These are phyloP conservation scores for Eleutherodactylus coqui DNA, from an alignment of 2,797 vertebrate genomes.

Conservation along the genomic window DNA sequence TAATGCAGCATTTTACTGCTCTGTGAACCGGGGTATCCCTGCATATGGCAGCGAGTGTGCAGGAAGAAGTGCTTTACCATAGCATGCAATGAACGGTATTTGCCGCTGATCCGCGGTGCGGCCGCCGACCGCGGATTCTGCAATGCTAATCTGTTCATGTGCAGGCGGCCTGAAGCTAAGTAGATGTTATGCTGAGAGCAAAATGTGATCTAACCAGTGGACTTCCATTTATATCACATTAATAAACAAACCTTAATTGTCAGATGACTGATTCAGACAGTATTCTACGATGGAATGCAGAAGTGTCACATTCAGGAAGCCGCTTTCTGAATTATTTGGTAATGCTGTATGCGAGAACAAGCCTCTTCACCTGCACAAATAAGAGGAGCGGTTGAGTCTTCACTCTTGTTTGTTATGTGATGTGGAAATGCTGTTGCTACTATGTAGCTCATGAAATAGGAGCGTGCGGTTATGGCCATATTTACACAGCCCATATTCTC, in stretches of 20 bases:
- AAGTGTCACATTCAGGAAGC: background rate
- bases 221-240: background rate
- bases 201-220: background rate
- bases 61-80: no score
- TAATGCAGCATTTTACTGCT: no score
- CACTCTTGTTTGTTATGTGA: background rate
- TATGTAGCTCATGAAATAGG: background rate
- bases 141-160: no score
- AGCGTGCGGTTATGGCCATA: background rate
- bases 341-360: background rate
- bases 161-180: background rate
- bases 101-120: no score
- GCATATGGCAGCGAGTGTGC: no score
- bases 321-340: background rate
- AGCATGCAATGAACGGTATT: no score
- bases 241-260: background rate
- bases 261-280: background rate
- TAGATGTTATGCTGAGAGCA: background rate
- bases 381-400: background rate
- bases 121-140: no score
- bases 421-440: background rate
- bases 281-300: background rate
- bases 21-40: no score
- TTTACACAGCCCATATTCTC: no score
- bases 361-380: background rate